A percentile compares a stretch with the other conserved stretches of the same genome.
These are phyloP conservation scores for Hippocampus abdominalis DNA, from an alignment of 2,113 vertebrate species.

Conservation along the genomic window DNA sequence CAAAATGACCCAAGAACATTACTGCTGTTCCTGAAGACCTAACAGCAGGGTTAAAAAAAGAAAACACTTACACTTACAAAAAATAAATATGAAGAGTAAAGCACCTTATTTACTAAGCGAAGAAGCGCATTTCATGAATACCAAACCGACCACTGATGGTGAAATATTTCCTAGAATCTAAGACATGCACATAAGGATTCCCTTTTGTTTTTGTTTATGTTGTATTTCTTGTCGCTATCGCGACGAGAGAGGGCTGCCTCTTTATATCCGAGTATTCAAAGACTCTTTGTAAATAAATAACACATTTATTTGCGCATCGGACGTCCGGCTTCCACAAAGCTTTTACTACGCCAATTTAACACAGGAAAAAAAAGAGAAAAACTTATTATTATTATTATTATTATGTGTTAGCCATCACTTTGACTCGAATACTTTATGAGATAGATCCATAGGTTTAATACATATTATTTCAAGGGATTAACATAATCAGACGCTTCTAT, in stretches of 20 bases:
- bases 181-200: conserved; percentile 68
- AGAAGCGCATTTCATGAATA: conserved; percentile 57
- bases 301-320: conserved; percentile 26
- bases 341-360: conserved; percentile 37
- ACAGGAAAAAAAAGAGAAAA: conserved; percentile 40
- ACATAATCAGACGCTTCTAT: conserved; percentile 59
- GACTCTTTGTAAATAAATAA: conserved; percentile 3
- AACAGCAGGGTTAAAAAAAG: background rate
- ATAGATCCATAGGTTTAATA: conserved; percentile 63
- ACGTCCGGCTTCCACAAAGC: conserved; percentile 40
- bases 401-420: conserved; percentile 37
- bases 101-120: conserved; percentile 70
- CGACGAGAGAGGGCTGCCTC: conserved; percentile 46
- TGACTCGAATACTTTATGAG: conserved; percentile 54
- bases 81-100: conserved; percentile 53
- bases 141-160: conserved; percentile 73
- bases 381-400: conserved; percentile 44
- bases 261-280: background rate
- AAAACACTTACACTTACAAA: background rate
- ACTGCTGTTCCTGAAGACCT: conserved; percentile 5
- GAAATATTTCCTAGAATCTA: conserved; percentile 53
- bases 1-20: background rate
- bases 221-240: conserved; percentile 51
- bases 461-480: conserved; percentile 63
- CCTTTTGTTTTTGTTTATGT: conserved; percentile 54